Percentiles rank a stretch among this genome's conserved stretches.
These are phyloP conservation scores for Drosophila seguyi DNA, from an alignment of 1,140 invertebrate genomes.

Conservation along the genomic window DNA sequence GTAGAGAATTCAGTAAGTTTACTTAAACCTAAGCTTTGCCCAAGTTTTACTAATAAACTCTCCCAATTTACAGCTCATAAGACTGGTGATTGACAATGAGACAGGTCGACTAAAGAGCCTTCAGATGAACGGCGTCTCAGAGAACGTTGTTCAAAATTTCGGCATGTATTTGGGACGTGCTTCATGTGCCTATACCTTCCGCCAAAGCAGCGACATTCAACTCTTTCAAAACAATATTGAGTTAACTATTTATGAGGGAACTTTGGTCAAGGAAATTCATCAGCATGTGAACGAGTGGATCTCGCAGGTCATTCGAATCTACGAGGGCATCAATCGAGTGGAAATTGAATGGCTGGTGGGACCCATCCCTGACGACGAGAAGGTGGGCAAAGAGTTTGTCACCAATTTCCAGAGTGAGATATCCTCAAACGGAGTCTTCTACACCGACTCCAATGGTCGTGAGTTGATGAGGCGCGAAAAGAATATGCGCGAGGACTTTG, in stretches of 20 bases:
- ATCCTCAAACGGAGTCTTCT: constrained; percentile 90
- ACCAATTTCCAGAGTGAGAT: constrained; percentile 90
- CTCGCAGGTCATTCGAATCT: constrained; percentile 92
- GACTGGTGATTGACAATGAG: constrained; percentile 42
- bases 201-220: constrained; percentile 87
- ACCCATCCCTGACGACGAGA: constrained; percentile 93
- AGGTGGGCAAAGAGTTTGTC: constrained; percentile 93
- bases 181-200: constrained; percentile 95
- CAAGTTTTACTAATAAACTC: no score
- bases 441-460: constrained; percentile 97
- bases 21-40: background rate
- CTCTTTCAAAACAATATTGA: constrained; percentile 85
- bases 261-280: constrained; percentile 93
- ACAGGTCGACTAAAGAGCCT: constrained; percentile 87
- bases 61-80: constrained; percentile 34
- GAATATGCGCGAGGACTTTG: constrained; percentile 92
- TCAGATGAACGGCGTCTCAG: constrained; percentile 84
- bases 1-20: constrained; percentile 61
- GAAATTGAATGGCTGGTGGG: constrained; percentile 98
- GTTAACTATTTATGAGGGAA: constrained; percentile 87
- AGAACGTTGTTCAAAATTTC: constrained; percentile 88
- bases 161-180: constrained; percentile 91
- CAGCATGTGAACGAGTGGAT: constrained; percentile 91
- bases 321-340: constrained; percentile 88
- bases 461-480: constrained; percentile 92